These are phyloP conservation scores for Drosophila cyrtoloma DNA, from an alignment of 2,888 invertebrate genomes.

Conservation along the genomic window DNA sequence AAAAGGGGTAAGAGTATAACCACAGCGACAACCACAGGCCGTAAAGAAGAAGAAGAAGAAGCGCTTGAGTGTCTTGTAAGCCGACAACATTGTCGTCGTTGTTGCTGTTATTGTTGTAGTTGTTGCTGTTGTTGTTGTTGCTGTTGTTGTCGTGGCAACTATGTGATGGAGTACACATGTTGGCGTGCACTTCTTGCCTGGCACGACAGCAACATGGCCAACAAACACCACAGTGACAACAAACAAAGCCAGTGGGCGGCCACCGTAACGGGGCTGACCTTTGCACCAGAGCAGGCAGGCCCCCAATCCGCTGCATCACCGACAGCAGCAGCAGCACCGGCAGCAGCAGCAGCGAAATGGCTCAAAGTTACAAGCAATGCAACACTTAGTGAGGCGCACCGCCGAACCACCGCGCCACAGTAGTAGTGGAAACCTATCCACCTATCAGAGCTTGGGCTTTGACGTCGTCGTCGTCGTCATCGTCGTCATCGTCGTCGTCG, in stretches of 20 bases:
- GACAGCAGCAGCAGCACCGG: constrained; percentile 9
- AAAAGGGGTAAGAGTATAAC: constrained; percentile 30
- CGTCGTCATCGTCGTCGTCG: constrained; percentile 43
- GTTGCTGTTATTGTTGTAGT: constrained; percentile 20
- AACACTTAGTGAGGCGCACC: constrained; percentile 61
- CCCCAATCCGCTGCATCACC: background rate
- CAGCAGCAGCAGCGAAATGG: constrained; percentile 57
- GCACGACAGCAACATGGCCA: constrained; percentile 67
- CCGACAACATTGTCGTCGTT: constrained; percentile 29
- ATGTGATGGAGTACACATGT: constrained; percentile 80
- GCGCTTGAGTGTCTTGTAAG: constrained; percentile 23
- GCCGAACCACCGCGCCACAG: constrained; percentile 18
- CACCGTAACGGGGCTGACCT: constrained; percentile 60
- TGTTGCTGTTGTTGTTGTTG: constrained; percentile 25
- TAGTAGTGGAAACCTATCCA: constrained; percentile 31
- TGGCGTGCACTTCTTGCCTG: constrained; percentile 65
- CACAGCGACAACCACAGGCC: constrained; percentile 4
- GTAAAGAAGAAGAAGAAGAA: constrained; percentile 16
- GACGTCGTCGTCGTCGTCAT: constrained; percentile 33
- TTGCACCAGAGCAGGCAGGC: constrained; percentile 48
- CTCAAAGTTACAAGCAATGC: constrained; percentile 72
- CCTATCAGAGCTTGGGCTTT: constrained; percentile 62
- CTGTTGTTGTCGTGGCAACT: constrained; percentile 65
- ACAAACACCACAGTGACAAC: constrained; percentile 34
- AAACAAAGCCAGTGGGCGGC: constrained; percentile 43